A percentile compares a stretch with the other conserved stretches of the same genome.
Conservation (phyloP, 1,140 invertebrate species). For the Procambarus clarkii region DNA sequence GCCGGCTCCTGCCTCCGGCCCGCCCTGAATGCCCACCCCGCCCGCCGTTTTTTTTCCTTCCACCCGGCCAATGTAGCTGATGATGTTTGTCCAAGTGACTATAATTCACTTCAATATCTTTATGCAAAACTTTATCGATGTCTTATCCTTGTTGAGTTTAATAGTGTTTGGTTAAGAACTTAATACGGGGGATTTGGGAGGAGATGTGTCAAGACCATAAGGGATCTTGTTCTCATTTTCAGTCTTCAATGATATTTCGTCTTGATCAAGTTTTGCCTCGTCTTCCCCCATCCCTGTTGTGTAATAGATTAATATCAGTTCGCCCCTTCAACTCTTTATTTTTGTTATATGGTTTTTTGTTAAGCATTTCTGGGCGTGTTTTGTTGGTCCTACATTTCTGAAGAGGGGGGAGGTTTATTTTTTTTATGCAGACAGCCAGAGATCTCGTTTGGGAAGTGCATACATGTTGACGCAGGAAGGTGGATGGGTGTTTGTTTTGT, state of each 20-base stretch:
- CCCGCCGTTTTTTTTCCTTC: not conserved
- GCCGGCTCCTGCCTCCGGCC: not conserved
- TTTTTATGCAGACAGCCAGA: no score
- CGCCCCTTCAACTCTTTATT: no score
- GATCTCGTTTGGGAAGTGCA: no score
- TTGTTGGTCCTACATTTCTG: no score
- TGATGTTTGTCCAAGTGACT: slow-evolving; percentile 10
- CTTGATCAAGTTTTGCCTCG: not conserved
- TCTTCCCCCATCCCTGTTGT: no score
- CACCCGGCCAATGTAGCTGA: not conserved
- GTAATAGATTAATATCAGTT: no score
- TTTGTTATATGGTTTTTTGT: no score
- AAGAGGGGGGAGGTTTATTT: no score
- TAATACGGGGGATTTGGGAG: not conserved
- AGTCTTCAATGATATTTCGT: not conserved
- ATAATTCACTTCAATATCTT: slow-evolving; percentile 4
- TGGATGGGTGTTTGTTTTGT: not conserved
- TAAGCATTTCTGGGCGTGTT: no score
- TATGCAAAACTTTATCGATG: slow-evolving; percentile 4
- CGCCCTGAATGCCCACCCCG: not conserved
- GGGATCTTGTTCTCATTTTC: not conserved
- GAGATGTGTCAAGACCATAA: not conserved
- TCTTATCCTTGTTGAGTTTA: slow-evolving; percentile 1
- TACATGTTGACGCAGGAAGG: no score
- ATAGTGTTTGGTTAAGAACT: not conserved